Evolutionary conservation across 2,888 invertebrate species (phyloP), one percentile per base, ranked within the genome.

Genomic region (Schrankia costaestrigalis): DNA sequence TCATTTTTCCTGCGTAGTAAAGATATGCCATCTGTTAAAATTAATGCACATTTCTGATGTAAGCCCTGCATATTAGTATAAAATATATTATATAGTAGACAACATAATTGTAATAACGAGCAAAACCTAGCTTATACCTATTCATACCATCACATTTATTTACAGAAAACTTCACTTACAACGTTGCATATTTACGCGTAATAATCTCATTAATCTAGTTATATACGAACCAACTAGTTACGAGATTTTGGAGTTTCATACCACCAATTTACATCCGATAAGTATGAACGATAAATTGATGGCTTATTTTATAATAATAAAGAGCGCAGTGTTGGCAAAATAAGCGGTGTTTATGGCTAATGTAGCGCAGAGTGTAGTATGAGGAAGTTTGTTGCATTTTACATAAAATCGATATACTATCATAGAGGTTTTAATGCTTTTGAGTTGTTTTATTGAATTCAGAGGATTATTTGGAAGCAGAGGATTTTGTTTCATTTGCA

Each of bases 321-420:
- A 68, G 59, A 58, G 56, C 41, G 44, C 57, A 52, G 52, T 63
- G 62, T 65, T 65, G 56, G 64, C 49, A 57, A 69, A 71, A 73
- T 72, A 66, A 74, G 60, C 70, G 49, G 53, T 56, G 66, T 74
- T 77, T 75, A 76, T 65, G 61, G 71, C 52, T 73, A 68, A 73
- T 74, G 75, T 64, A 69, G 56, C 55, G 63, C 61, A 67, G 60
- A 59, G 56, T 61, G 66, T n/a, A 52, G 56, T 54, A 56, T 56
- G 56, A 52, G 63, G 51, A 74, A 79, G 75, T 76, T 65, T 65
- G 74, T 75, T 80, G 79, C 73, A 80, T 77, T 82, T 80, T 80
- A 78, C 82, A 83, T 83, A 78, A 84, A 81, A 84, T 82, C 83
- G 68, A 82, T 78, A 75, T 54, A 58, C 54, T 53, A 46, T 65